Base-by-base conservation (phyloP, 1,140 invertebrate genomes). In the Pygmarrhopalites habei region DNA sequence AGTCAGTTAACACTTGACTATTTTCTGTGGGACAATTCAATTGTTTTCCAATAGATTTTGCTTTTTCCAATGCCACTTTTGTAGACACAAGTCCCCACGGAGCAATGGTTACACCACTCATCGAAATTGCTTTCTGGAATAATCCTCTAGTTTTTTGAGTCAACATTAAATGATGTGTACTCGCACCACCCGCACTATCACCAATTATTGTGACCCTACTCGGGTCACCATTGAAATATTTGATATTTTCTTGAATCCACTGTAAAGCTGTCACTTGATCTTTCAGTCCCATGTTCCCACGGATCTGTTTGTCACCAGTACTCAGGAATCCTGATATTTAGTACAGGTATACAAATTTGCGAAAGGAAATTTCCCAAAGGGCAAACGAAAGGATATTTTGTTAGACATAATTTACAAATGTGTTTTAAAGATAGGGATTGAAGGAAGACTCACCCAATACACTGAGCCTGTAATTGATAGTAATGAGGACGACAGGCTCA, bases 181-280 rank as follows among this genome's bases (percentile, higher is more conserved):
- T 2, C 2, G 58, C 57, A 0, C 41, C 57, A 0, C 66, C 66
- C 10, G 62, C 62, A 44, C 62, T 67, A 32, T 59, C 49, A 21
- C 60, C 53, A 17, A 39, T 32, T 25, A 63, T 23, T 2, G 61
- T 63, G 5, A 62, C 60, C 12, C 57, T 23, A n/a, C 52, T 57
- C 0, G 70, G 71, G 64, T 79, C 62, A 1, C 77, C 76, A n/a
- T 72, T 70, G 66, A 77, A 77, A 4, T 66, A 63, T 2, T 44
- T 65, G 49, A 77, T 76, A 62, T 77, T 76, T 14, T 73, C 35
- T 68, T 67, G 29, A 17, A 77, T 68, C 76, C 76, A 77, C 60
- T 70, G 57, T 15, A 77, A 59, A 15, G 76, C 55, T 52, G 49
- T 55, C 1, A 64, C 62, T 0, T 39, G n/a, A 67, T 79, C 77